A percentile compares a stretch with the other conserved stretches of the same genome.
phyloP scores from a whole-genome alignment of 2,888 invertebrate species.

The Fabriciana adippe region DNA sequence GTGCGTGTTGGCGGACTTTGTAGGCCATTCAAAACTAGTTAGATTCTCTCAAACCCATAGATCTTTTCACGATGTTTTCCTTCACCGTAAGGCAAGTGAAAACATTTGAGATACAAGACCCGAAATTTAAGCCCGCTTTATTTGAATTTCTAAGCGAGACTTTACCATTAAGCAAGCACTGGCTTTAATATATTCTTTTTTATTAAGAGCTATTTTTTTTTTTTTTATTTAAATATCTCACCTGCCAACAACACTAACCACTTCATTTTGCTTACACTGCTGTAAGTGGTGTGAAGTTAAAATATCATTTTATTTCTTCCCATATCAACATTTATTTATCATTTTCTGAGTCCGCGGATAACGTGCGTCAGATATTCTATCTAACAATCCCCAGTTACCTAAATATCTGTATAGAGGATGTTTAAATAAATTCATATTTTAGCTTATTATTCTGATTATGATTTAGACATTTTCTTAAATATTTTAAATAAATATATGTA shows the following conservation, averaged over 20 bases:
- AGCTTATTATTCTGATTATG: background rate
- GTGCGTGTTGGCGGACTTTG: no score
- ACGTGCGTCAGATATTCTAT: slow-evolving; percentile 35
- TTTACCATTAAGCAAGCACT: no score
- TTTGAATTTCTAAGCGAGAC: no score
- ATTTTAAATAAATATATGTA: no score
- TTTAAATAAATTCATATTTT: background rate
- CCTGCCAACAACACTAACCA: slow-evolving; percentile 64
- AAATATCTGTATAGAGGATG: slow-evolving; percentile 4
- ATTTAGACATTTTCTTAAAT: no score
- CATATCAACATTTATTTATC: slow-evolving; percentile 42
- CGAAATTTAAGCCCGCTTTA: no score
- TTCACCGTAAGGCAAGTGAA: no score
- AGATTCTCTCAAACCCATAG: no score
- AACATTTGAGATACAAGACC: no score
- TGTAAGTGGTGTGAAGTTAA: background rate
- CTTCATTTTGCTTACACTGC: slow-evolving; percentile 52
- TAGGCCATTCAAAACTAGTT: no score
- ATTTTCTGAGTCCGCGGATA: slow-evolving; percentile 31
- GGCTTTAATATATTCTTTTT: background rate
- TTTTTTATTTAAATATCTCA: slow-evolving; percentile 39
- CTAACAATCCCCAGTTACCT: slow-evolving; percentile 4
- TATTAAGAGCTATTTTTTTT: background rate
- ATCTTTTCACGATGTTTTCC: no score
- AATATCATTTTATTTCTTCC: slow-evolving; percentile 49